These are phyloP conservation scores for Parnassius smintheus DNA, from an alignment of 2,888 invertebrate genomes.

Conservation along the genomic window DNA sequence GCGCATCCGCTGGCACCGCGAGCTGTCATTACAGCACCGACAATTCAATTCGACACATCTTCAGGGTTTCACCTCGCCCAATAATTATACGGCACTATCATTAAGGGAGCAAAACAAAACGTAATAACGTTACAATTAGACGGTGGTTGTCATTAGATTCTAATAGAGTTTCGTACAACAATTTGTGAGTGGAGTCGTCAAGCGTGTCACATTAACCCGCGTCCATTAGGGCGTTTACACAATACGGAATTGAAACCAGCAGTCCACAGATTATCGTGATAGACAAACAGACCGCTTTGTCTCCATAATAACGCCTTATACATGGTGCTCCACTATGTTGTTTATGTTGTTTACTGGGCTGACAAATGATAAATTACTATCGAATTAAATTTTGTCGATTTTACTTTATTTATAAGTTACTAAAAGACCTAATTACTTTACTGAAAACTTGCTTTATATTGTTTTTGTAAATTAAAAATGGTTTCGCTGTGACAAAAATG, in stretches of 20 bases:
- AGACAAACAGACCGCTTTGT: constrained; percentile 77
- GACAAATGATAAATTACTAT: constrained; percentile 10
- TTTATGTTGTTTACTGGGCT: constrained; percentile 34
- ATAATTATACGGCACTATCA: constrained; percentile 73
- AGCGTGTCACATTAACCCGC: constrained; percentile 79
- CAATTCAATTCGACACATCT: constrained; percentile 79
- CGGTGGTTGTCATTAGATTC: constrained; percentile 77
- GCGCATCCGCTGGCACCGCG: constrained; percentile 45
- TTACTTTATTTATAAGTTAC: too few relatives aligned
- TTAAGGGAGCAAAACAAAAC: constrained; percentile 76
- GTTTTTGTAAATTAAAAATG: too few relatives aligned
- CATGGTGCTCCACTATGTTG: constrained; percentile 47
- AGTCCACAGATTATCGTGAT: constrained; percentile 79
- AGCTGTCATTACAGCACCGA: constrained; percentile 52
- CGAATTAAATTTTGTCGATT: too few relatives aligned
- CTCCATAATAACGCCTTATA: constrained; percentile 72
- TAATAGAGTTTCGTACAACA: constrained; percentile 80
- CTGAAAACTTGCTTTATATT: too few relatives aligned
- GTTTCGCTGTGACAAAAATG: too few relatives aligned
- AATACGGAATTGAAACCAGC: constrained; percentile 79
- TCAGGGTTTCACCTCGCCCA: constrained; percentile 77
- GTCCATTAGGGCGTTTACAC: constrained; percentile 80
- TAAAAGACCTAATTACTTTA: too few relatives aligned
- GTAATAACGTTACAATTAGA: constrained; percentile 79
- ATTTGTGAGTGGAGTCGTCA: constrained; percentile 81